Conservation (phyloP, 2,113 vertebrate species). For the Tympanuchus pallidicinctus region DNA sequence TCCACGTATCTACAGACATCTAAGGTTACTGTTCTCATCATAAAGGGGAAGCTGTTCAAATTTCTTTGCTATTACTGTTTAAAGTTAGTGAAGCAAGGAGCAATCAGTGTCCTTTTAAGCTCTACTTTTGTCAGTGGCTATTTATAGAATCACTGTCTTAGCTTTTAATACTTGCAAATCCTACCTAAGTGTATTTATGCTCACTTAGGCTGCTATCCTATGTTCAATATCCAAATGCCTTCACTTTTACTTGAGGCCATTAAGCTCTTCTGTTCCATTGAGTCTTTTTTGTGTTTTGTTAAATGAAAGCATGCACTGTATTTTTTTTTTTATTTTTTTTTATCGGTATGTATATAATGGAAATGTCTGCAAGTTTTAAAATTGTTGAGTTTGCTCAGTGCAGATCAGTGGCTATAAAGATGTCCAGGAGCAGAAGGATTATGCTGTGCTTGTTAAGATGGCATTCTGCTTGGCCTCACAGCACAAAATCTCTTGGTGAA, state of each 20-base stretch:
- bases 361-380: neutral
- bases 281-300: neutral
- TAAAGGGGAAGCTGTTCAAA: neutral
- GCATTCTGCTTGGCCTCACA: neutral
- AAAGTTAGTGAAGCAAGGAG: neutral
- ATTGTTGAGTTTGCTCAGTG: neutral
- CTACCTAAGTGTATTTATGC: neutral
- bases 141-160: slow-evolving; percentile 31
- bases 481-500: neutral
- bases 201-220: neutral
- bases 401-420: neutral
- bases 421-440: neutral
- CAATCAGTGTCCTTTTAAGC: neutral
- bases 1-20: neutral
- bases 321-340: neutral
- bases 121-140: neutral
- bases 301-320: neutral
- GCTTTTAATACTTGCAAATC: slow-evolving; percentile 48
- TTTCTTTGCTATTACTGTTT: neutral
- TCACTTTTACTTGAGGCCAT: neutral
- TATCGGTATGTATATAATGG: neutral
- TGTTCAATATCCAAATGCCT: neutral
- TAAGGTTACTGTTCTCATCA: neutral
- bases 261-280: neutral
- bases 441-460: neutral